Evolutionary conservation across 2,113 vertebrate species (phyloP).

Genomic region (Asarcornis scutulata): DNA sequence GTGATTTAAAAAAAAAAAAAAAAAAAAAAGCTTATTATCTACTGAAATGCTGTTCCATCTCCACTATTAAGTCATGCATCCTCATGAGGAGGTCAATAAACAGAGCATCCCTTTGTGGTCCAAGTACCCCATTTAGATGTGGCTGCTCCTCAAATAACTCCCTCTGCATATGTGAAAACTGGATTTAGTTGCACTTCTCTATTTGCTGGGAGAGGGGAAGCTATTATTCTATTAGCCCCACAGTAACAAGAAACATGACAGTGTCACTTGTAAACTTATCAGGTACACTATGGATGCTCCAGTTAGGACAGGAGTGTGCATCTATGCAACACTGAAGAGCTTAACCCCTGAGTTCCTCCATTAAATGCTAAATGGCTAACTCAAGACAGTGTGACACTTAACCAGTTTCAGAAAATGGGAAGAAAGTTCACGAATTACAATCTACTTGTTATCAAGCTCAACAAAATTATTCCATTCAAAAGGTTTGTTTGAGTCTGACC

Average conservation of each 20-base stretch:
- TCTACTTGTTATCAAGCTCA: neutral
- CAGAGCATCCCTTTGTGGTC: neutral
- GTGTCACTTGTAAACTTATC: neutral
- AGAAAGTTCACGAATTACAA: neutral
- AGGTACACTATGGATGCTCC: neutral
- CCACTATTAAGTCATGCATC: neutral
- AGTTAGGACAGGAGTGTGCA: neutral
- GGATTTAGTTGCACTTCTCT: neutral
- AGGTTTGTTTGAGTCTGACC: neutral
- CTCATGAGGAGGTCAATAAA: neutral
- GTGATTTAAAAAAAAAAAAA: neutral
- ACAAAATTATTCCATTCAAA: constrained; percentile 5
- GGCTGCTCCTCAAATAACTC: neutral
- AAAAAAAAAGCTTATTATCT: neutral
- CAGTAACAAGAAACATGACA: neutral
- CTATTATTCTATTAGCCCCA: neutral
- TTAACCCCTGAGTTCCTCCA: neutral
- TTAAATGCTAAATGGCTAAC: neutral
- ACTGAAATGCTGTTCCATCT: neutral
- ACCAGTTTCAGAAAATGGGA: neutral
- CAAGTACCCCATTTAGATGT: neutral
- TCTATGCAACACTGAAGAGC: neutral
- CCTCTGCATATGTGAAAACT: neutral
- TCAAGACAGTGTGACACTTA: neutral
- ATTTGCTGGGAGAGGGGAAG: neutral